Evolutionary conservation across 2,888 invertebrate genomes (phyloP), one percentile per base, ranked within the genome.

Genomic region (Zygothrica quintamaculata): DNA sequence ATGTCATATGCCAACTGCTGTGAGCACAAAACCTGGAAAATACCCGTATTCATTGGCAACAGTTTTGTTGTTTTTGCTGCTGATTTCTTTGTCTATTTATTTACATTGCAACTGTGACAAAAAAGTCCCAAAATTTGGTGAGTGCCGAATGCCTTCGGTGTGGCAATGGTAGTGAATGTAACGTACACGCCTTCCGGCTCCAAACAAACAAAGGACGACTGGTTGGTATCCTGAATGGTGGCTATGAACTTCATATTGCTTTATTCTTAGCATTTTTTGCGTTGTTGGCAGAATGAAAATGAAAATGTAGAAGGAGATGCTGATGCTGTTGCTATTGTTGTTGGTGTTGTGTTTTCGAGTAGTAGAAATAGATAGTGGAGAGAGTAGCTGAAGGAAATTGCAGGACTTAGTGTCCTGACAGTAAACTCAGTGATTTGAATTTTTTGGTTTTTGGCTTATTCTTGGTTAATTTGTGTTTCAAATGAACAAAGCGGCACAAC

Each of bases 181-280:
- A 22, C 18, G 3, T 22, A 22, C 18, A 22, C 18, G 18, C 18
- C 18, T 22, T 22, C 18, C 18, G 18, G 18, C 18, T 5, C 18
- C 18, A 44, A 31, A 16, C 12, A 33, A 37, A 22, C 18, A 44
- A 48, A n/a, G 42, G 9, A 8, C 8, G 25, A 33, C 9, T 22
- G 18, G 18, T 22, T 2, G 5, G 29, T 46, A 40, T 12, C 53
- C 29, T 43, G 13, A 46, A 58, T 39, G 36, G 51, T 40, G 47
- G 43, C 8, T 31, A 9, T 1, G 39, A 7, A 29, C 47, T 33
- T 62, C 46, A 40, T 53, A 44, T 46, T 40, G 52, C 44, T 29
- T 53, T 64, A 75, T 64, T 66, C 60, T 67, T 68, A 50, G 44
- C 52, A 36, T 39, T 55, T 76, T 61, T 26, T 72, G 74, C 61